Base-by-base conservation (phyloP, 1,140 invertebrate genomes). In the Acromyrmex heyeri region DNA sequence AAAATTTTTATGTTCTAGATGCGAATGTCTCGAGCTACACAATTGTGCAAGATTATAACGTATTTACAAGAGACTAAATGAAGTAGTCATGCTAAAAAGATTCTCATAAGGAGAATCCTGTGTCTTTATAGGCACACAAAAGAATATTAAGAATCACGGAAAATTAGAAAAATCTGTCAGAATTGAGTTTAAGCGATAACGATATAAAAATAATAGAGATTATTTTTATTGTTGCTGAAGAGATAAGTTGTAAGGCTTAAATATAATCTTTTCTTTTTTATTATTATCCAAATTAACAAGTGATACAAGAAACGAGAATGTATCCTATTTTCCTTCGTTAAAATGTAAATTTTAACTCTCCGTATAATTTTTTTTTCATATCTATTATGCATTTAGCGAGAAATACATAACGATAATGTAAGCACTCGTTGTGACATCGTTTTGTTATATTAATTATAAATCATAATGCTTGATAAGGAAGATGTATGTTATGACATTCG, bases 401-500 rank as follows among this genome's bases (percentile, higher is more conserved):
- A 44, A 50, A 48, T 57, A 81, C 0, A 34, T 34, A 34, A 85
- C 8, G 34, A 12, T 18, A 77, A 73, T 27, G 27, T 73, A 73
- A 73, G 38, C 65, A 88, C n/a, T 30, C 38, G 61, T 86, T 30
- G 55, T 86, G 48, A 24, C 24, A 24, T 24, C 24, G 24, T 24
- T 1, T 24, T 1, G 24, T 24, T 24, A 24, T 2, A 57, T 30
- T 88, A 86, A 44, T 50, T 67, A 3, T 70, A 78, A 61, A 18
- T 50, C 48, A n/a, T 69, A 69, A 67, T 50, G 2, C 55, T 72
- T 62, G n/a, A 53, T 34, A 59, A 55, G 53, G 16, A 79, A 81
- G 24, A 82, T 65, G 48, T 82, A 82, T 67, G 67, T 69, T 82
- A 73, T 73, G 30, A 72, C 4, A n/a, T 61, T 82, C 48, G n/a